Evolutionary conservation across 1,140 invertebrate genomes (phyloP), one percentile per base, ranked within the genome.

Genomic region (Sitophilus oryzae): DNA sequence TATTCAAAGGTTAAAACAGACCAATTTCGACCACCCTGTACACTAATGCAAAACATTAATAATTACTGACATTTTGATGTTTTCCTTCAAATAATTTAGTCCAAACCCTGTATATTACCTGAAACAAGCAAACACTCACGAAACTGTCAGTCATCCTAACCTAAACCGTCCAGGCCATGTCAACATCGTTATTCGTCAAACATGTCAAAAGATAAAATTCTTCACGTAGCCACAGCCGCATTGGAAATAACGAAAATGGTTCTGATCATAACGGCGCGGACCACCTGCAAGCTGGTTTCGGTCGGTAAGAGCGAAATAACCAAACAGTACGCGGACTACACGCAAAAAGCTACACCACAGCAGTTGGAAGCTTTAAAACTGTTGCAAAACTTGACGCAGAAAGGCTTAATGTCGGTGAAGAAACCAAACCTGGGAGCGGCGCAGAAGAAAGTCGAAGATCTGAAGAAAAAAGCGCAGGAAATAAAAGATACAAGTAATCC

Each of bases 171-270:
- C n/a, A n/a, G n/a, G n/a, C n/a, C n/a, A 11, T 45, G 43, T 45
- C 43, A 45, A 16, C 15, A 30, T 25, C 15, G 25, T 30, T 11
- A 30, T 30, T 30, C 11, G 16, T n/a, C 30, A 14, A 46, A 44
- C 21, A 59, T 55, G 47, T 50, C 50, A 23, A 61, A 55, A 50
- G 54, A 56, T 19, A 61, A 55, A 61, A 49, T 60, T 36, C 10
- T 55, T 16, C 35, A 14, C 46, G 16, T 50, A 34, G 59, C 59
- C 20, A 42, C 23, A 2, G 36, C 51, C 3, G 52, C 59, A 16
- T 58, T 61, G n/a, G 59, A 61, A 52, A 19, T 61, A 3, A 58
- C 59, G 5, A 61, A 61, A 46, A 61, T 61, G 59, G 55, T 58
- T 10, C n/a, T 61, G 15, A 23, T 55, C 1, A 55, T 61, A 20